phyloP scores from a whole-genome alignment of 2,113 vertebrate genomes.

The Amazona guildingii region DNA sequence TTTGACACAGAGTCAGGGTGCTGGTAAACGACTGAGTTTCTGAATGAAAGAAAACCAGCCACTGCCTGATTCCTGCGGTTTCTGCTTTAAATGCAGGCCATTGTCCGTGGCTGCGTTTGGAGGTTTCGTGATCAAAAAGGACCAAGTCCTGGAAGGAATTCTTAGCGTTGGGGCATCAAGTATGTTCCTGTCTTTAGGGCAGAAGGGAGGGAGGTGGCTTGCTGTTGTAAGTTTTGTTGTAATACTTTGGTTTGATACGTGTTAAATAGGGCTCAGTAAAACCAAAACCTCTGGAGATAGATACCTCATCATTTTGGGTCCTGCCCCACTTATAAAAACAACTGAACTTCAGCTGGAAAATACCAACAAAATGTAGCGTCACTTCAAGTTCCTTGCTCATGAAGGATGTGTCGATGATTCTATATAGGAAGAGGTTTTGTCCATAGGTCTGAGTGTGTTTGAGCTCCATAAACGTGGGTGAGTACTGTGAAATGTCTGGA shows the following conservation, averaged over 20 bases:
- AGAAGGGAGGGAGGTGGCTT: neutral
- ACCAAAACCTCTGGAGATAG: neutral
- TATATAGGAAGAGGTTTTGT: neutral
- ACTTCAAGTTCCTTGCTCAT: neutral
- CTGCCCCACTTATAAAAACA: neutral
- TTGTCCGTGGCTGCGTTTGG: neutral
- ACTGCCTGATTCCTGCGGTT: neutral
- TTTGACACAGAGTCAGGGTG: neutral
- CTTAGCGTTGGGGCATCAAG: neutral
- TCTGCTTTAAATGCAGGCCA: neutral
- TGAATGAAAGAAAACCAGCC: neutral
- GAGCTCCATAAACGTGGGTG: neutral
- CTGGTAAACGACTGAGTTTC: neutral
- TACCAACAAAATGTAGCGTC: neutral
- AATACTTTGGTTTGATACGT: neutral
- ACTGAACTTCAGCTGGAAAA: neutral
- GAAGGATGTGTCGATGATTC: neutral
- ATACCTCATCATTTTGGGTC: neutral
- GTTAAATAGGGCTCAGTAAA: neutral
- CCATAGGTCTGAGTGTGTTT: rapidly evolving
- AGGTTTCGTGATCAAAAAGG: neutral
- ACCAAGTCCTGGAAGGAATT: neutral
- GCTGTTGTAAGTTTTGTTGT: neutral
- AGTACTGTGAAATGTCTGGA: neutral
- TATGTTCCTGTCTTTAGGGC: neutral